These are phyloP conservation scores for Periparus ater DNA, from an alignment of 2,797 vertebrate genomes.

Conservation along the genomic window DNA sequence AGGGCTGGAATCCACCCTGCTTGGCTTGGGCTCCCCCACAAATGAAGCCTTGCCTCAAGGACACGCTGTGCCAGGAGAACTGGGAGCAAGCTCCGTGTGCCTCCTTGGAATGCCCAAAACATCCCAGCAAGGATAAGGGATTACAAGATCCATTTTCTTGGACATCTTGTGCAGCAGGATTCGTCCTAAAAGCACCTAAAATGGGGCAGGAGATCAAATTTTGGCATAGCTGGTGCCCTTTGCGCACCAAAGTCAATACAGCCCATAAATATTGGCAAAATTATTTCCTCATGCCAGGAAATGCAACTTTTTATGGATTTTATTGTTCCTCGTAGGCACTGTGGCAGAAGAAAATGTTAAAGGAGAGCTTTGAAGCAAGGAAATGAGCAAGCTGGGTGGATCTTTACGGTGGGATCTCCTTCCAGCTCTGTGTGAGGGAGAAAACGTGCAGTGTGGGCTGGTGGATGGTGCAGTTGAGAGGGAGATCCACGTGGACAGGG, in stretches of 20 bases:
- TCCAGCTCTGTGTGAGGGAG: not conserved
- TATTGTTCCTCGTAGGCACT: not conserved
- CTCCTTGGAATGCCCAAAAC: not conserved
- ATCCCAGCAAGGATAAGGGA: not conserved
- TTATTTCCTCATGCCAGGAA: not conserved
- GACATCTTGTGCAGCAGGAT: not conserved
- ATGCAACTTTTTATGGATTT: not conserved
- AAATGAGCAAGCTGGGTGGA: not conserved
- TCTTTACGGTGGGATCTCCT: not conserved
- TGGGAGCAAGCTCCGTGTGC: not conserved
- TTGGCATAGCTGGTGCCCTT: not conserved
- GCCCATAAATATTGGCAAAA: constrained; percentile 4
- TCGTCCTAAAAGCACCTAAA: not conserved
- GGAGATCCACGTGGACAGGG: not conserved
- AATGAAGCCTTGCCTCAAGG: not conserved
- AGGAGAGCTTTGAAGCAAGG: constrained; percentile 25
- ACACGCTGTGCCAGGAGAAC: not conserved
- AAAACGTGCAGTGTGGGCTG: not conserved
- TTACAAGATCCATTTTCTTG: not conserved
- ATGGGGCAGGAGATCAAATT: not conserved
- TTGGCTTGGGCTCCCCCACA: not conserved
- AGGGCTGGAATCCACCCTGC: not conserved
- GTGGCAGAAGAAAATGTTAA: not conserved
- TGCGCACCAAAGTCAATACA: not conserved
- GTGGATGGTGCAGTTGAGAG: not conserved